These are phyloP conservation scores for Rotaria macrura DNA, from an alignment of 2,888 invertebrate genomes.

Conservation along the genomic window DNA sequence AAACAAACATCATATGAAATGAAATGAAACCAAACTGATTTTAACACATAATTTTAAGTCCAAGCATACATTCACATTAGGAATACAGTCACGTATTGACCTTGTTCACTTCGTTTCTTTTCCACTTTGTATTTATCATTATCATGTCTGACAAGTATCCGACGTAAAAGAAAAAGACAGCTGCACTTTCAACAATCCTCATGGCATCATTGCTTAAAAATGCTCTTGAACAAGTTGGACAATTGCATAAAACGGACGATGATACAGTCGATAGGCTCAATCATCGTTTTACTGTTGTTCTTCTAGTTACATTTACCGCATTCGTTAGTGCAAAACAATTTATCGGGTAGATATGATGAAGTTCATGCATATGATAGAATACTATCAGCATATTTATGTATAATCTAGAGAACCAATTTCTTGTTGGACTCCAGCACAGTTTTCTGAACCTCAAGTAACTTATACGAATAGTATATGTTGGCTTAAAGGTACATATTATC, in stretches of 20 bases:
- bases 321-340: conserved; percentile 2
- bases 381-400: background rate
- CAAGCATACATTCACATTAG: background rate
- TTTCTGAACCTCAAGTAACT: background rate
- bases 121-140: background rate
- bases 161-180: background rate
- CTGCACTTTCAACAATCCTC: background rate
- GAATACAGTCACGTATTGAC: background rate
- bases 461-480: conserved; percentile 20
- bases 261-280: background rate
- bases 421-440: conserved; percentile 2
- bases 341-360: background rate
- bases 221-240: background rate
- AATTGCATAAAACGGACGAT: background rate
- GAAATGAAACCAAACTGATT: background rate
- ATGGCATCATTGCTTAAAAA: background rate
- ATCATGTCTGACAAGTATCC: background rate
- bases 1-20: too few species aligned
- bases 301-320: background rate
- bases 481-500: conserved; percentile 21
- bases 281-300: background rate
- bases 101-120: background rate
- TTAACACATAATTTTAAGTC: background rate
- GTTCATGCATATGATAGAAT: too few species aligned
- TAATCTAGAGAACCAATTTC: background rate